Evolutionary conservation across 2,888 invertebrate genomes (phyloP).

Genomic region (Heteropelma amictum): DNA sequence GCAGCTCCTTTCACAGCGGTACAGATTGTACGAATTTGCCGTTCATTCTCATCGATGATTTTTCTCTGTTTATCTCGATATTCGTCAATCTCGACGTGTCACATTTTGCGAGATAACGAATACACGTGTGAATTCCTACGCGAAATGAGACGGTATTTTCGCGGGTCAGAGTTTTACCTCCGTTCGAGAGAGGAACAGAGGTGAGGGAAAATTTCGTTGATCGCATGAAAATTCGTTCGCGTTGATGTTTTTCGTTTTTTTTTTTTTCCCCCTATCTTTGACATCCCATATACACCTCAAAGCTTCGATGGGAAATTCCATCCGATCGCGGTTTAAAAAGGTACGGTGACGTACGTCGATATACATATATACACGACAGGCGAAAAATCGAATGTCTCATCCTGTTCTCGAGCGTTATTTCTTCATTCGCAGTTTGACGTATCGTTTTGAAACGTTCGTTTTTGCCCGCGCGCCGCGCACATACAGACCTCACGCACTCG

Average conservation of each 20-base stretch:
- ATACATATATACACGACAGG: no score
- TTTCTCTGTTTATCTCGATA: constrained; percentile 5
- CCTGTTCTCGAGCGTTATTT: not conserved
- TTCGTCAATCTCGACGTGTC: not conserved
- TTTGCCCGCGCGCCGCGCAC: constrained; percentile 29
- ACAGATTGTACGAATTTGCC: constrained; percentile 38
- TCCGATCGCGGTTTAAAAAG: constrained; percentile 15
- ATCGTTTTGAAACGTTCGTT: constrained; percentile 30
- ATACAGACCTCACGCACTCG: constrained; percentile 26
- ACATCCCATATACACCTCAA: constrained; percentile 37
- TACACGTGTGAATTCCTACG: no score
- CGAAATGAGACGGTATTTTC: not conserved
- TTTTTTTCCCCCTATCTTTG: no score
- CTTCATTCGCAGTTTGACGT: constrained; percentile 35
- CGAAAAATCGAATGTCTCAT: constrained; percentile 21
- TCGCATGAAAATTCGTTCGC: constrained; percentile 47
- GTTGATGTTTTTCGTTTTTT: constrained; percentile 20
- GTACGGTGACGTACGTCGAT: constrained; percentile 55
- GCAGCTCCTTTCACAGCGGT: constrained; percentile 13
- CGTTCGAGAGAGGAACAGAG: constrained; percentile 4
- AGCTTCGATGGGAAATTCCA: constrained; percentile 52
- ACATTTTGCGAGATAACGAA: not conserved
- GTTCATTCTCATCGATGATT: constrained; percentile 11
- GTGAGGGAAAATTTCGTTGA: constrained; percentile 51
- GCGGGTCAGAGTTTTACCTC: constrained; percentile 9